Base-by-base conservation (phyloP, 2,797 vertebrate genomes). In the Echiichthys vipera region DNA sequence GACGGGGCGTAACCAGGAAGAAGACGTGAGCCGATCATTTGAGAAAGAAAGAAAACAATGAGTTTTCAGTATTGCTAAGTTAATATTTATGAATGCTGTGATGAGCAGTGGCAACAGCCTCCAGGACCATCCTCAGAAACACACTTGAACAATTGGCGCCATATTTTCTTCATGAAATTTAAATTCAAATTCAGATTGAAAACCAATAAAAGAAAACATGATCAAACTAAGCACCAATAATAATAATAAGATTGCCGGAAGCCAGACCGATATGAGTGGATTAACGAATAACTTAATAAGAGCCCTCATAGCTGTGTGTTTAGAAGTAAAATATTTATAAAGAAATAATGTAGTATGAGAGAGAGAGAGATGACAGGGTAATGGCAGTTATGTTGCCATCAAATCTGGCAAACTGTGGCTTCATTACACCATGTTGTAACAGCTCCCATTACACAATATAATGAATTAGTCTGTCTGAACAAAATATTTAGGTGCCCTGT, bases 101-200 rank as follows among this genome's bases (percentile, higher is more conserved):
- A 42, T 80, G 32, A 70, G 56, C 18, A 46, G 20, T 24, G n/a
- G 56, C 18, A 53, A 39, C 45, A 54, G 37, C 71, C 37, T 69
- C 17, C 20, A n/a, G n/a, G n/a, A n/a, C n/a, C n/a, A n/a, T n/a
- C n/a, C n/a, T n/a, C n/a, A n/a, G n/a, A n/a, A n/a, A n/a, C n/a
- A n/a, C n/a, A 56, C 11, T 3, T 7, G 10, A 14, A 56, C 25
- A 53, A 54, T 46, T 45, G 2, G 9, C 7, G 37, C 3, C 1
- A 45, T 27, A 1, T n/a, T 37, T 34, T 58, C 54, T 71, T 27
- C 17, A 50, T 54, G 18, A 45, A 14, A n/a, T n/a, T n/a, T n/a
- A n/a, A n/a, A n/a, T n/a, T n/a, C n/a, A n/a, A n/a, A n/a, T 25
- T 22, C 13, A 61, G 69, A 71, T 10, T 67, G 3, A 65, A 75